Conservation (phyloP, 2,113 vertebrate genomes). For the Danio rerio region GRCz12tu NC_133181.1:43119501-43120000, state of each 20-base stretch:
- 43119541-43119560: too few relatives aligned
- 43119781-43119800: not conserved
- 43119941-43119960: not conserved
- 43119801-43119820: not conserved
- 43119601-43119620: not conserved
- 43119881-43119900: not conserved
- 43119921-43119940: not conserved
- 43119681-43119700: not conserved
- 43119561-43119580: not conserved
- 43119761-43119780: not conserved
- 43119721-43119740: not conserved
- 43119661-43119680: not conserved
- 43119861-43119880: not conserved
- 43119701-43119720: not conserved
- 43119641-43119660: slow-evolving; percentile 1
- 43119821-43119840: not conserved
- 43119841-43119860: not conserved
- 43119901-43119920: not conserved
- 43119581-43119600: not conserved
- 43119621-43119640: slow-evolving; percentile 8
- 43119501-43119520: too few relatives aligned
- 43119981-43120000: not conserved
- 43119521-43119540: too few relatives aligned
- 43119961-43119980: not conserved
- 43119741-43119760: not conserved